phyloP scores from a whole-genome alignment of 1,140 invertebrate genomes.

The Wiebesia pumilae region DNA sequence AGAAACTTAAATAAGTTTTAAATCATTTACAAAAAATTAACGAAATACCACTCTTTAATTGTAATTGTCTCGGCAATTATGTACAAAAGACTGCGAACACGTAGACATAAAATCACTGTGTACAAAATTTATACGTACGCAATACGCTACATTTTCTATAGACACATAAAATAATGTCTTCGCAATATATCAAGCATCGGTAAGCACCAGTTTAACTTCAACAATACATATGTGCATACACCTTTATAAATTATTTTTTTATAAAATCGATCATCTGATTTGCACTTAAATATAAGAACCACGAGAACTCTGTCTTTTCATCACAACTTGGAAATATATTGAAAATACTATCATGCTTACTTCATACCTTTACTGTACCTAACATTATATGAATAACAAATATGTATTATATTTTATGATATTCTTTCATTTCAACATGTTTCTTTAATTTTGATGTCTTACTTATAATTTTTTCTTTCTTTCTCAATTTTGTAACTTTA shows the following conservation, averaged over 20 bases:
- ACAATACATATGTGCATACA: constrained; percentile 13
- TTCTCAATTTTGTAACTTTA: constrained; percentile 58
- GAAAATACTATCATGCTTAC: neutral
- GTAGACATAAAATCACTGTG: neutral
- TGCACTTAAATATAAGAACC: neutral
- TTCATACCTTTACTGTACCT: neutral
- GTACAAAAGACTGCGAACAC: too few species aligned
- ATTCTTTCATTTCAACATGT: neutral
- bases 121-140: neutral
- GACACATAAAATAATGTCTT: neutral
- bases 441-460: constrained; percentile 56
- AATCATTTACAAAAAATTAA: too few species aligned
- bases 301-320: neutral
- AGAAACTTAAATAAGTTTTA: too few species aligned
- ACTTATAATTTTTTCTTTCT: too few species aligned
- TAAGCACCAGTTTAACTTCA: constrained; percentile 36
- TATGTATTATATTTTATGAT: neutral
- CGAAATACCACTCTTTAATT: too few species aligned
- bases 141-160: neutral
- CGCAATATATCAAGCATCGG: neutral
- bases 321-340: neutral
- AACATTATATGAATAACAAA: constrained; percentile 12
- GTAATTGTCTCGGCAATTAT: too few species aligned
- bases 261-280: too few species aligned
- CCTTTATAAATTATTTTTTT: neutral